phyloP scores from a whole-genome alignment of 2,797 vertebrate genomes.

The Liasis olivaceus region DNA sequence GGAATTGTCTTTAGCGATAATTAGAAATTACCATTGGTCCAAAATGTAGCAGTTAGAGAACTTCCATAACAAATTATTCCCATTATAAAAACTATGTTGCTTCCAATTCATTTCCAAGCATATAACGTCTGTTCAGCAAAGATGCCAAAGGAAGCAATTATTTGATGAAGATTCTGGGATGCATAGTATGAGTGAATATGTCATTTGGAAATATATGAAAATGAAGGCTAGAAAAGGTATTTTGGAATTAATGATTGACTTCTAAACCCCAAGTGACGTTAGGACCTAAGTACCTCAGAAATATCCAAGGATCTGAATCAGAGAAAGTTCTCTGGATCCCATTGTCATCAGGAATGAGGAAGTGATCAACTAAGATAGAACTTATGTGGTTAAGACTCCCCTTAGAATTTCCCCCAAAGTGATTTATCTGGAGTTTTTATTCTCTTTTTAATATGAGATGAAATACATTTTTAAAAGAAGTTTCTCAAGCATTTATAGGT shows the following conservation, averaged over 20 bases:
- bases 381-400: neutral
- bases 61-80: neutral
- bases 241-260: neutral
- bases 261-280: neutral
- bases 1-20: neutral
- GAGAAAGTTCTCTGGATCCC: neutral
- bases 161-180: neutral
- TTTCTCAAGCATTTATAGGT: neutral
- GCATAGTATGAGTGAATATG: neutral
- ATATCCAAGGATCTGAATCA: neutral
- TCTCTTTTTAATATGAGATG: neutral
- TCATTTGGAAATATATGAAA: neutral
- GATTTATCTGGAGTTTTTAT: neutral
- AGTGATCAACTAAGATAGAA: neutral
- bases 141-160: neutral
- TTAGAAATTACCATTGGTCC: too few relatives aligned
- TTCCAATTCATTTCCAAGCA: neutral
- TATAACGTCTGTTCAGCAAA: neutral
- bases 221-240: neutral
- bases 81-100: neutral
- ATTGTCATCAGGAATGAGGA: neutral
- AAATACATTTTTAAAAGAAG: neutral
- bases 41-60: neutral
- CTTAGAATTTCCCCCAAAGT: neutral
- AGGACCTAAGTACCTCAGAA: neutral